Base-by-base conservation (phyloP, 2,888 invertebrate genomes). In the Himalopsyche anomala region DNA sequence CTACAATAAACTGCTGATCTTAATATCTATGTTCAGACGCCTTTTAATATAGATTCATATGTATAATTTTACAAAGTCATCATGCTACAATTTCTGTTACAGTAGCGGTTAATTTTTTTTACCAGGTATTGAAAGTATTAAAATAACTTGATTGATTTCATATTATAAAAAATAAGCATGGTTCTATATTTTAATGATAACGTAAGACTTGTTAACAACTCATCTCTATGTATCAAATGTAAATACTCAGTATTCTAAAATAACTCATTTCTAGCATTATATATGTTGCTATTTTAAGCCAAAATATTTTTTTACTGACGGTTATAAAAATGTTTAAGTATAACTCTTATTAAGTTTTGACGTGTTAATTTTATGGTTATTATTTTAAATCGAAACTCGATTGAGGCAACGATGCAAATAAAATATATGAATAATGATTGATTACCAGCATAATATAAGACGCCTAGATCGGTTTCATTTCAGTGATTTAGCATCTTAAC, bases 181-280 rank as follows among this genome's bases (percentile, higher is more conserved):
- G 62, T 28, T 62, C 62, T 62, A 74, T 74, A 5, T 74, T 74
- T 36, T 74, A 74, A 74, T 38, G 74, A 38, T 74, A 19, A 69
- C 17, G 8, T 9, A 62, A 19, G n/a, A 62, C 36, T 36, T 38
- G 36, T 12, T 74, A 74, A 28, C 28, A 28, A 74, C 12, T 36
- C 11, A 74, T 74, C 36, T 36, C 74, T 12, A 74, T 74, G 74
- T 74, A 74, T 74, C 74, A 74, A 74, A 74, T 74, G 74, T 74
- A 74, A 74, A 74, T 74, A 74, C 74, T 74, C 74, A 74, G 74
- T 74, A 36, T 74, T 74, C 74, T 74, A 74, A 38, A 74, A 74
- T 38, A 36, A 28, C 36, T 74, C 15, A 36, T 74, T 74, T 36
- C 8, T 28, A 74, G 45, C 45, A 45, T 12, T 15, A 15, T 51